Percentiles rank a stretch among this genome's conserved stretches.
Evolutionary conservation across 53 echinoderm and acorn worm species (phyloP).

Genomic region (Actinopyga echinites): DNA sequence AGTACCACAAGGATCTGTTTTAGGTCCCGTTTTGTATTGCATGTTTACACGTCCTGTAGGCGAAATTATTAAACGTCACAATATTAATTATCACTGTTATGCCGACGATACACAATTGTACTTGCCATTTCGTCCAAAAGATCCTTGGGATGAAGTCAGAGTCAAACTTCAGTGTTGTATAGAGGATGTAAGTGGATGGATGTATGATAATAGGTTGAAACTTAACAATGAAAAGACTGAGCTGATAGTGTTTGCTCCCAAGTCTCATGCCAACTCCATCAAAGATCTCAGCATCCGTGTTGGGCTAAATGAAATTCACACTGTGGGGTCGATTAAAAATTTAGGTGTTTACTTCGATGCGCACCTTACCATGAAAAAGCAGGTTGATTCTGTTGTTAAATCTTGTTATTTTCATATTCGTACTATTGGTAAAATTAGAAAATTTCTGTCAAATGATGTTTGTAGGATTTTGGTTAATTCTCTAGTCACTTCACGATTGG

Average conservation of each 20-base stretch:
- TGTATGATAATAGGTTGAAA: not conserved
- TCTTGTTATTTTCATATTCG: not conserved
- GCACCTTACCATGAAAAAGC: not conserved
- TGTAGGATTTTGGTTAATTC: too few species aligned
- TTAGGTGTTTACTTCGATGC: not conserved
- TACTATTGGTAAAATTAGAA: not conserved
- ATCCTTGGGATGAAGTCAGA: not conserved
- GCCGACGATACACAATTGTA: too few species aligned
- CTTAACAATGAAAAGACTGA: not conserved
- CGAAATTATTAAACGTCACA: too few species aligned
- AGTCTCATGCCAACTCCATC: too few species aligned
- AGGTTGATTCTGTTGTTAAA: not conserved
- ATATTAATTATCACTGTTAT: too few species aligned
- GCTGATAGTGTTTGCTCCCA: too few species aligned
- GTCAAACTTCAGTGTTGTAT: not conserved
- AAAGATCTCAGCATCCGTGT: not conserved
- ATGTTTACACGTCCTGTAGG: constrained; percentile 31
- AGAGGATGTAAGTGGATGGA: not conserved
- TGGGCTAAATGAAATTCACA: not conserved
- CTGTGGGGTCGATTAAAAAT: not conserved
- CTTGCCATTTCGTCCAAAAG: not conserved
- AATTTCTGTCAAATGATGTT: too few species aligned
- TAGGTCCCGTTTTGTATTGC: not conserved
- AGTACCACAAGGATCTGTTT: not conserved
- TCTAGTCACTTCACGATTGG: too few species aligned